Evolutionary conservation across 2,888 invertebrate species (phyloP).

Genomic region (Calephelis perditalis): DNA sequence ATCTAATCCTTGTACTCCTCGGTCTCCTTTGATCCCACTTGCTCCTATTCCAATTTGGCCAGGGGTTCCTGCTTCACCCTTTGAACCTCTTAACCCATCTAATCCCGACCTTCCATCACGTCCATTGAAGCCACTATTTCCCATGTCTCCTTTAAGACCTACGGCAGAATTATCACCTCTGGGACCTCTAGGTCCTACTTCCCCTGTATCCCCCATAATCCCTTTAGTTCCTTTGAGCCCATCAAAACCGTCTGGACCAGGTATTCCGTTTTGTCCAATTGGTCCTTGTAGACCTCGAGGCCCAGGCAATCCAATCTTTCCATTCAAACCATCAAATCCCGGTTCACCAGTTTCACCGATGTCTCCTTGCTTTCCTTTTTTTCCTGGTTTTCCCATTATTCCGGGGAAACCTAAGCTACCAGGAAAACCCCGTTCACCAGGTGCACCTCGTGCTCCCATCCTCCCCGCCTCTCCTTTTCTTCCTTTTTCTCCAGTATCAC

Average conservation of each 20-base stretch:
- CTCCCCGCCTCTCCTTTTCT: conserved; percentile 76
- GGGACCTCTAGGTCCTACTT: conserved; percentile 72
- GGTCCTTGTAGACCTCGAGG: conserved; percentile 44
- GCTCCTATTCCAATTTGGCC: conserved; percentile 56
- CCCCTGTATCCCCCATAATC: conserved; percentile 55
- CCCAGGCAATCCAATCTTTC: conserved; percentile 78
- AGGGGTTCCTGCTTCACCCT: conserved; percentile 80
- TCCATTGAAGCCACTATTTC: conserved; percentile 47
- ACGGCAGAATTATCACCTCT: conserved; percentile 76
- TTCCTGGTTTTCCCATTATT: conserved; percentile 46
- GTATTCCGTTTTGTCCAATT: conserved; percentile 41
- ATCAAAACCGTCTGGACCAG: conserved; percentile 46
- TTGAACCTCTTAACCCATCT: conserved; percentile 73
- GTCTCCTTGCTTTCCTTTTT: conserved; percentile 56
- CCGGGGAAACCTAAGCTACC: conserved; percentile 71
- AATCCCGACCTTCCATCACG: conserved; percentile 54
- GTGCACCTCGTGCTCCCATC: conserved; percentile 50
- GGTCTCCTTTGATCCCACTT: conserved; percentile 43
- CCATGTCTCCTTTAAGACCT: conserved; percentile 80
- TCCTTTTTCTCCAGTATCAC: conserved; percentile 71
- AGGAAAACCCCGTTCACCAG: conserved; percentile 52
- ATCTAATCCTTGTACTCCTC: too few species aligned
- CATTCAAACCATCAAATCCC: conserved; percentile 85
- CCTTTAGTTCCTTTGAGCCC: conserved; percentile 71
- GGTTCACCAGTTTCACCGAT: conserved; percentile 59